Evolutionary conservation across 1,140 invertebrate species (phyloP).

Genomic region (Drosophila murphyi): DNA sequence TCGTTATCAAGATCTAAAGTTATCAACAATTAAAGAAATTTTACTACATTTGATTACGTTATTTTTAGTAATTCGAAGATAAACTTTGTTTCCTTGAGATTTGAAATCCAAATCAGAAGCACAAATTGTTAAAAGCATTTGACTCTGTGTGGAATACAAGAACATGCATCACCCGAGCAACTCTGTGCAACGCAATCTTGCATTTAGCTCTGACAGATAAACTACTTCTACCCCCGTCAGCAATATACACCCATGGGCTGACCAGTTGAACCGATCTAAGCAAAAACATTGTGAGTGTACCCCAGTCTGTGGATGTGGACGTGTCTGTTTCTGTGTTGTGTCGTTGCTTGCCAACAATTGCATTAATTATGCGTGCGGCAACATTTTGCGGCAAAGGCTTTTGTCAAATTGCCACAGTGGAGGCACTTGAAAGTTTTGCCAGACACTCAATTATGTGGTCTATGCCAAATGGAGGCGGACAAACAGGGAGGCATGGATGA

Average conservation of each 20-base stretch:
- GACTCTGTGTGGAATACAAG: not conserved
- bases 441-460: constrained; percentile 47
- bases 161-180: not conserved
- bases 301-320: not conserved
- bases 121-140: constrained; percentile 33
- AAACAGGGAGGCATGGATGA: not conserved
- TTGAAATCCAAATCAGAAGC: constrained; percentile 7
- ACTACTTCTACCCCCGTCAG: not conserved
- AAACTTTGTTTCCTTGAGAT: not conserved
- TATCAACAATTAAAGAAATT: not conserved
- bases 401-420: constrained; percentile 47
- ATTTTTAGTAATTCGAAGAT: too few relatives aligned
- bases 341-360: constrained; percentile 59
- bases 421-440: constrained; percentile 55
- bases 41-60: not conserved
- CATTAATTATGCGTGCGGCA: constrained; percentile 73
- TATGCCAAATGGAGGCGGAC: constrained; percentile 16
- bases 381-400: constrained; percentile 53
- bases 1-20: too few relatives aligned
- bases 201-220: constrained; percentile 29
- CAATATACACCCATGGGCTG: not conserved
- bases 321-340: constrained; percentile 6
- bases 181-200: constrained; percentile 29
- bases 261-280: constrained; percentile 15
- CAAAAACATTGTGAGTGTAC: constrained; percentile 15